Percentiles rank a stretch among this genome's conserved stretches.
These are phyloP conservation scores for Ictidomys tridecemlineatus DNA, from an alignment of 2,113 vertebrate species.

Conservation along the genomic window DNA sequence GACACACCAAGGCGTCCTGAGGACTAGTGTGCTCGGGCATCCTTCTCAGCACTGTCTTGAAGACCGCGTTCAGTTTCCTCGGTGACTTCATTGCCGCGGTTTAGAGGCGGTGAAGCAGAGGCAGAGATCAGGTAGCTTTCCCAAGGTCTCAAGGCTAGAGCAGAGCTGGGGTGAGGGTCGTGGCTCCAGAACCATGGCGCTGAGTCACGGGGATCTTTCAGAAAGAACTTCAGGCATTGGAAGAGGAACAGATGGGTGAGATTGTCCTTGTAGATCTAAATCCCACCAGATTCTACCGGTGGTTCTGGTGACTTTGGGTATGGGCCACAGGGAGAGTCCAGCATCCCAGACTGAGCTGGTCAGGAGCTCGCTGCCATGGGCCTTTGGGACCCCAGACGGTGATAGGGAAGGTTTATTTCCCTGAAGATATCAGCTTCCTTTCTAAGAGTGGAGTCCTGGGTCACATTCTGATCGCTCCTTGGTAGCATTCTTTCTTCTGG, in stretches of 20 bases:
- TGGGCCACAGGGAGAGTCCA: background rate
- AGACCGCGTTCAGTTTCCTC: background rate
- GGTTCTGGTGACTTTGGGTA: background rate
- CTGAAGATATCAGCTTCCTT: background rate
- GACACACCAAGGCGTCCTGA: background rate
- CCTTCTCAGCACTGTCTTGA: background rate
- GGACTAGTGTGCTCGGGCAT: accelerated
- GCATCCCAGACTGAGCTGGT: background rate
- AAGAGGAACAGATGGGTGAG: background rate
- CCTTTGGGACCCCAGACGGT: background rate
- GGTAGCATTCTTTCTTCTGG: background rate
- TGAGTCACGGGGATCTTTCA: background rate
- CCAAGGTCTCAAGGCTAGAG: too few relatives aligned
- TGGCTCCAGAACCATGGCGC: background rate
- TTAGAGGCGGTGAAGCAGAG: background rate
- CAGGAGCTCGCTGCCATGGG: too few relatives aligned
- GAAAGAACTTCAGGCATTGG: background rate
- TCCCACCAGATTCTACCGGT: too few relatives aligned
- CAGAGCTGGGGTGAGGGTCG: too few relatives aligned
- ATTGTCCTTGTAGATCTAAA: background rate
- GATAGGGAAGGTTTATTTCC: background rate
- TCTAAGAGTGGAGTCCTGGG: background rate
- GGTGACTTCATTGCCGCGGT: background rate
- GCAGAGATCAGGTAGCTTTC: background rate
- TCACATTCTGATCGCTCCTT: background rate